phyloP scores from a whole-genome alignment of 2,113 vertebrate genomes.

The Gambusia affinis region DNA sequence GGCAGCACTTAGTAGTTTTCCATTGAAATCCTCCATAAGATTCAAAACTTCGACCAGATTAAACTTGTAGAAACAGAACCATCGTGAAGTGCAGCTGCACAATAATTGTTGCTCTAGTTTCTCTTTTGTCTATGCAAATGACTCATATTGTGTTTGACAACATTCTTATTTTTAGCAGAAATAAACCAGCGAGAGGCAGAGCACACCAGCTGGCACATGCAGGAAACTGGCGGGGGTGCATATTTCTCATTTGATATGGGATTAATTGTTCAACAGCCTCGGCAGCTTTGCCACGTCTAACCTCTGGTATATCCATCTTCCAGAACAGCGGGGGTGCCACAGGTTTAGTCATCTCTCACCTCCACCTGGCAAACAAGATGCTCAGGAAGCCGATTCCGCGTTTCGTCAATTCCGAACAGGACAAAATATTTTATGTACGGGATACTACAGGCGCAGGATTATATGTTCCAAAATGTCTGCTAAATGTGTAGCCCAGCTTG shows the following conservation, averaged over 20 bases:
- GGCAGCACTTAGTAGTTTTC: neutral
- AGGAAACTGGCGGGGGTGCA: constrained; percentile 39
- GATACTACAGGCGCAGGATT: constrained; percentile 35
- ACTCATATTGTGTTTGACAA: constrained; percentile 32
- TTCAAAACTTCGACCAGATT: neutral
- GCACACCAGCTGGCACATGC: constrained; percentile 46
- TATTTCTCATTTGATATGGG: constrained; percentile 62
- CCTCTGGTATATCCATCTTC: constrained; percentile 51
- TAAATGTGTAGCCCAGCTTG: constrained; percentile 41
- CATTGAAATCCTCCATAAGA: constrained; percentile 15
- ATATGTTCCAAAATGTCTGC: constrained; percentile 26
- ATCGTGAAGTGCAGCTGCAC: neutral
- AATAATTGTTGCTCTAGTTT: constrained; percentile 4
- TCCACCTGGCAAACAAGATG: constrained; percentile 19
- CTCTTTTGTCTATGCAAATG: constrained; percentile 18
- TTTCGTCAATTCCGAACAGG: constrained; percentile 7
- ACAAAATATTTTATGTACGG: constrained; percentile 39
- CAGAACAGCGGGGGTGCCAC: constrained; percentile 24
- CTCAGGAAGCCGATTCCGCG: neutral
- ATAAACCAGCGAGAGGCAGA: constrained; percentile 33
- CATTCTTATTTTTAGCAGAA: constrained; percentile 37
- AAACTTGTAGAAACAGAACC: neutral
- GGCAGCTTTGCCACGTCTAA: constrained; percentile 52
- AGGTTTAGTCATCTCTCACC: constrained; percentile 38
- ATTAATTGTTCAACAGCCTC: constrained; percentile 71